Evolutionary conservation across 2,113 vertebrate species (phyloP).

Genomic region (Rhynchopsitta pachyrhyncha): DNA sequence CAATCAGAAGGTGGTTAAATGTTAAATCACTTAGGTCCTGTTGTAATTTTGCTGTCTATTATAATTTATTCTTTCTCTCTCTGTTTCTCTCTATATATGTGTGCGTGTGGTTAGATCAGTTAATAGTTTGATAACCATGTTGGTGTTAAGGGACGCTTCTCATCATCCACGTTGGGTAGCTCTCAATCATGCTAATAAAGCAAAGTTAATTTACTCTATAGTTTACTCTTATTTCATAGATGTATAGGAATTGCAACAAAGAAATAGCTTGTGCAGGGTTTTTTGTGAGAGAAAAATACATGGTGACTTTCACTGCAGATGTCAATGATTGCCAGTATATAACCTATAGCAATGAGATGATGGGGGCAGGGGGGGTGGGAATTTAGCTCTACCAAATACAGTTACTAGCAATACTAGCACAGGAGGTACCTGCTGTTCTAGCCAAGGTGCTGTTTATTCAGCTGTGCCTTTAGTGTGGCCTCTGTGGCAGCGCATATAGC

Average conservation of each 20-base stretch:
- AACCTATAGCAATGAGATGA: background rate
- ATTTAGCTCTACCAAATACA: background rate
- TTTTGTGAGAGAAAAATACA: background rate
- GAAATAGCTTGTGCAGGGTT: background rate
- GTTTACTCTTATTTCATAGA: background rate
- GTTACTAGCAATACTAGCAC: background rate
- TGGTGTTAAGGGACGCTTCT: background rate
- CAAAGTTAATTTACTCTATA: background rate
- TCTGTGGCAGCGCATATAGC: background rate
- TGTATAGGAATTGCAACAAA: background rate
- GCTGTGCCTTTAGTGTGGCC: background rate
- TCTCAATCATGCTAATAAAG: background rate
- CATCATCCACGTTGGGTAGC: background rate
- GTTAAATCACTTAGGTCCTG: background rate
- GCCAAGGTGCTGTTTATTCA: background rate
- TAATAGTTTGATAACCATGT: background rate
- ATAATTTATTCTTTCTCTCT: background rate
- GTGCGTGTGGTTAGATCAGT: background rate
- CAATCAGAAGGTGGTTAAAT: background rate
- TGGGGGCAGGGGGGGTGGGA: background rate
- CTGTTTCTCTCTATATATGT: background rate
- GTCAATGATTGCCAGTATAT: background rate
- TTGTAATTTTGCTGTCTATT: background rate
- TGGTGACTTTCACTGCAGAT: background rate
- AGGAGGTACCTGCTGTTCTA: background rate